Base-by-base conservation (phyloP, 37 sponge, comb jelly and placozoan genomes). In the Spongilla lacustris region DNA sequence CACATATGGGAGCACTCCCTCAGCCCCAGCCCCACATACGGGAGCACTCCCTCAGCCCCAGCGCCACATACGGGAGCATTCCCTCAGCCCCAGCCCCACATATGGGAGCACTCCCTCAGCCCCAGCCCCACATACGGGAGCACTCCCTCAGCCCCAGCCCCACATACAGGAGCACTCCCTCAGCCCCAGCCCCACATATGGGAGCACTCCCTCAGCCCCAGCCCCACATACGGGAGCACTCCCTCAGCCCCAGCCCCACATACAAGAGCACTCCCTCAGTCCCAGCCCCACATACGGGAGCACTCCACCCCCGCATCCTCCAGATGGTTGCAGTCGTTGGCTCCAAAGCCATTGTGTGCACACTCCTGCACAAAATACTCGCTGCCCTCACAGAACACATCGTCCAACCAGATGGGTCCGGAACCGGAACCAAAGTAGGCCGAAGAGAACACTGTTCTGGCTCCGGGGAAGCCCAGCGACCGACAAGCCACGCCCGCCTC, bases 391-490 rank as follows among this genome's bases (percentile, higher is more conserved):
- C 92, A 91, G 2, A 41, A 2, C 26, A 94, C 81, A 0, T 94
- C 73, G 38, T 79, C 75, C 81, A 94, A n/a, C 88, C 88, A 94
- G 30, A 87, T 90, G 50, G 36, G 88, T n/a, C 94, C 94, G 21
- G 81, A 67, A 0, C 94, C 92, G 28, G 73, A 49, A 26, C 89
- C 85, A 92, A 84, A 85, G 58, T 76, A 68, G 14, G 69, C 88
- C 37, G 81, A 58, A 11, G 88, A 82, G 37, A 75, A 12, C 30
- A 83, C 82, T 23, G 74, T 77, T 0, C 36, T 70, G 46, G 87
- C 86, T 25, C 77, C 28, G 12, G 81, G 82, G 26, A 79, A 87
- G 68, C 88, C 92, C 37, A 92, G 88, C 81, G 87, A 81, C 27
- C 79, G 28, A 35, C 86, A 85, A 6, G 50, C 69, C 6, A 87